These are phyloP conservation scores for Rhynchopsitta pachyrhyncha DNA, from an alignment of 2,113 vertebrate species.

Conservation along the genomic window DNA sequence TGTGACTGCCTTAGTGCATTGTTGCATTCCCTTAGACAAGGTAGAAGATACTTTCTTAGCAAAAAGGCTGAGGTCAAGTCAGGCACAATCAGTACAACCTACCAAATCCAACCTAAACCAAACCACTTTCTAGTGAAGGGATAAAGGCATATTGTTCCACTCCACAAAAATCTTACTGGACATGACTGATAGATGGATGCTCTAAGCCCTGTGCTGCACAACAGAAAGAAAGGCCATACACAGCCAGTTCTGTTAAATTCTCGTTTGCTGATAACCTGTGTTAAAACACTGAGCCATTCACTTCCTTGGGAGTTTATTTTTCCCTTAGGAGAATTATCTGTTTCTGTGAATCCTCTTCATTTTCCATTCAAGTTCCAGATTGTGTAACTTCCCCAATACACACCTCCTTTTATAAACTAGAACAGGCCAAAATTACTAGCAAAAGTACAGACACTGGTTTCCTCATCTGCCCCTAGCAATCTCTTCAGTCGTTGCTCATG, in stretches of 20 bases:
- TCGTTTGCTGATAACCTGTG: not conserved
- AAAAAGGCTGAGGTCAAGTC: not conserved
- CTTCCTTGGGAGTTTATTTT: constrained; percentile 3
- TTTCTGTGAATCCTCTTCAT: not conserved
- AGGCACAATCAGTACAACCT: not conserved
- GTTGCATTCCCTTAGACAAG: not conserved
- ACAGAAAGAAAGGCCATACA: not conserved
- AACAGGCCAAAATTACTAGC: not conserved
- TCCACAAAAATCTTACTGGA: not conserved
- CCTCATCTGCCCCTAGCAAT: not conserved
- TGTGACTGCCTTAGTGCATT: not conserved
- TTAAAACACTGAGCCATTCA: constrained; percentile 1
- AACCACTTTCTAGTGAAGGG: not conserved
- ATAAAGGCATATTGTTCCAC: not conserved
- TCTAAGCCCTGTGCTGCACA: not conserved
- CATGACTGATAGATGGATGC: not conserved
- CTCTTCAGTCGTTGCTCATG: not conserved
- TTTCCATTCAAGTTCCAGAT: not conserved
- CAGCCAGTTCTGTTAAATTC: not conserved
- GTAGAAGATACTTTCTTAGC: not conserved
- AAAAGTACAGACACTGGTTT: not conserved
- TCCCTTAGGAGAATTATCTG: not conserved
- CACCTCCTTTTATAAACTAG: not conserved
- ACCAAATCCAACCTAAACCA: not conserved
- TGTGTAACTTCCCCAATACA: not conserved